phyloP scores from a whole-genome alignment of 2,888 invertebrate genomes.

The Andrena chrysosceles region DNA sequence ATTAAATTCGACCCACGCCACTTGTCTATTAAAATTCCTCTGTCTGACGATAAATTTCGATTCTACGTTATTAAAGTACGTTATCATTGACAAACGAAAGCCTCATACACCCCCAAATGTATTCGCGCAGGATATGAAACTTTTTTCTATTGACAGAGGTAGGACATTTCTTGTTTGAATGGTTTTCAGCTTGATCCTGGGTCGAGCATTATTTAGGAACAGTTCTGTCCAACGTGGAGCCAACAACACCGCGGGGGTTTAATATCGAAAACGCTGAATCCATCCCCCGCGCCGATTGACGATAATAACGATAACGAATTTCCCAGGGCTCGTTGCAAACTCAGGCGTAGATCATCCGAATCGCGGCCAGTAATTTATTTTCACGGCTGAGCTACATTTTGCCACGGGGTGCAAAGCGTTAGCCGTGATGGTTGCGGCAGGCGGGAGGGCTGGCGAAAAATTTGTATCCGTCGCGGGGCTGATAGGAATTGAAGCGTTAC shows the following conservation, averaged over 20 bases:
- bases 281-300: conserved; percentile 50
- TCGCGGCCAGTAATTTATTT: conserved; percentile 52
- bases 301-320: conserved; percentile 60
- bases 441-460: conserved; percentile 17
- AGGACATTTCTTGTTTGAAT: conserved; percentile 15
- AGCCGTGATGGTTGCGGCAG: not conserved
- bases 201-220: conserved; percentile 1
- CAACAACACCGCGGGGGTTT: conserved; percentile 49
- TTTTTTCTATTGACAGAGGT: not conserved
- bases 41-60: conserved; percentile 9
- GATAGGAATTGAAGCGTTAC: conserved; percentile 24
- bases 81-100: not conserved
- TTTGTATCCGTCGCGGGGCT: conserved; percentile 47
- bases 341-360: conserved; percentile 42
- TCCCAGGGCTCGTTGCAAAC: conserved; percentile 18
- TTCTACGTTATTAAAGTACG: not conserved
- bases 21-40: not conserved
- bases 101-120: no score
- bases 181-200: conserved; percentile 19
- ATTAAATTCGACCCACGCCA: not conserved
- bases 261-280: conserved; percentile 65
- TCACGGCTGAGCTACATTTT: conserved; percentile 26
- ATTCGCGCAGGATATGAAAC: not conserved
- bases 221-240: conserved; percentile 15
- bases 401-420: not conserved